A percentile compares a stretch with the other conserved stretches of the same genome.
Evolutionary conservation across 2,797 vertebrate species (phyloP).

Genomic region (Stomatorhinus walkeri): DNA sequence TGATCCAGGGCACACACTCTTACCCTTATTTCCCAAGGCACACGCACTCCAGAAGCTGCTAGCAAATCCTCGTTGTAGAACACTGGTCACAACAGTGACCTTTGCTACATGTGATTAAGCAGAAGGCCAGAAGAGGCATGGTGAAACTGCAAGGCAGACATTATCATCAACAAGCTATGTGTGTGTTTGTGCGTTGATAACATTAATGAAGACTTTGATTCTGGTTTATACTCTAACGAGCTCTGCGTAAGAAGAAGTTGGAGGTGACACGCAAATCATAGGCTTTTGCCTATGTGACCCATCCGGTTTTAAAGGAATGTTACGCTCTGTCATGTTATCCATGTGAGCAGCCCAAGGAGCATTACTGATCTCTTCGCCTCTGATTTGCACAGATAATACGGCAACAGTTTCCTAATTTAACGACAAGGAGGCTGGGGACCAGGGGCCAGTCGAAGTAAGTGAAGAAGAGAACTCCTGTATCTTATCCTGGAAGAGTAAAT

Average conservation of each 20-base stretch:
- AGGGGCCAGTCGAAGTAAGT: slow-evolving; percentile 98
- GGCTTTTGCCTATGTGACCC: slow-evolving; percentile 23
- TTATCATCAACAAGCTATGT: neutral
- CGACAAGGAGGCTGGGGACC: slow-evolving; percentile 90
- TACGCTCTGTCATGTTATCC: slow-evolving; percentile 42
- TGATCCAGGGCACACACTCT: neutral
- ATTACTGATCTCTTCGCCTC: slow-evolving; percentile 15
- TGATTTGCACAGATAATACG: slow-evolving; percentile 82
- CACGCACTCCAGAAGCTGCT: neutral
- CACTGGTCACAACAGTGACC: neutral
- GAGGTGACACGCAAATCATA: neutral
- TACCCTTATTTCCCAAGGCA: neutral
- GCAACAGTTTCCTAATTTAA: slow-evolving; percentile 95
- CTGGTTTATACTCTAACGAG: neutral
- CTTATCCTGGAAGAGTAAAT: neutral
- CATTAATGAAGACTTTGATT: neutral
- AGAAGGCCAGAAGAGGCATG: neutral
- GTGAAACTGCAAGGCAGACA: neutral
- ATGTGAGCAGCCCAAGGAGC: neutral
- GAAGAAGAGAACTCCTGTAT: neutral
- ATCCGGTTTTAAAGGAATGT: slow-evolving; percentile 45
- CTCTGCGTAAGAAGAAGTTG: neutral
- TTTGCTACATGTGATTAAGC: neutral
- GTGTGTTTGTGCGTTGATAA: neutral
- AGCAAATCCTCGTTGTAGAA: slow-evolving; percentile 8